These are phyloP conservation scores for Cheilosia variabilis DNA, from an alignment of 2,888 invertebrate genomes.

Conservation along the genomic window DNA sequence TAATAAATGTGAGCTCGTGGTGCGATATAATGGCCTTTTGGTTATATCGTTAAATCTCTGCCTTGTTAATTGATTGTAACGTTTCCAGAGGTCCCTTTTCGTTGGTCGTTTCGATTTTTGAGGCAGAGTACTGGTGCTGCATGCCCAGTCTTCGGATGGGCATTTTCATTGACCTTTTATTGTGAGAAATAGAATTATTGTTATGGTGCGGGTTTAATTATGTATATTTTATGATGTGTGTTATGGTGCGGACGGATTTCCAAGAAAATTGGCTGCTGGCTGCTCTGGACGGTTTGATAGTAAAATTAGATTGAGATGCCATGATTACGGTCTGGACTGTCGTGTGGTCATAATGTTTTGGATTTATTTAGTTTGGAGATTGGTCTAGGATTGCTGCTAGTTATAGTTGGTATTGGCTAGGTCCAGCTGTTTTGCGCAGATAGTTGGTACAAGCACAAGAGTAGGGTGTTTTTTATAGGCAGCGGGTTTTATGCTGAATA, in stretches of 20 bases:
- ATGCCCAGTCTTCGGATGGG: constrained; percentile 3
- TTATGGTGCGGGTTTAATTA: constrained; percentile 75
- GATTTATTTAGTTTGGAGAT: constrained; percentile 18
- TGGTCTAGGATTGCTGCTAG: constrained; percentile 4
- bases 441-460: not conserved
- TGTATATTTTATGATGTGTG: constrained; percentile 75
- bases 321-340: constrained; percentile 54
- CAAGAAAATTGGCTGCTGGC: constrained; percentile 52
- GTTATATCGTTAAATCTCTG: constrained; percentile 75
- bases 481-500: not conserved
- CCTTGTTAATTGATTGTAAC: constrained; percentile 76
- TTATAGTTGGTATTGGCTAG: not conserved
- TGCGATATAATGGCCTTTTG: constrained; percentile 76
- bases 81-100: constrained; percentile 57
- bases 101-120: constrained; percentile 1
- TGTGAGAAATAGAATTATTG: constrained; percentile 76
- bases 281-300: constrained; percentile 25
- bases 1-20: constrained; percentile 77
- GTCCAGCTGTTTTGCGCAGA: not conserved
- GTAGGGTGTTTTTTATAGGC: not conserved
- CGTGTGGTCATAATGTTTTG: constrained; percentile 24
- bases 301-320: constrained; percentile 71
- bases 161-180: constrained; percentile 75
- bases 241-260: constrained; percentile 69
- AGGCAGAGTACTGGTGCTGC: constrained; percentile 1